Evolutionary conservation across 2,888 invertebrate genomes (phyloP).

Genomic region (Drosophila tripunctata): DNA sequence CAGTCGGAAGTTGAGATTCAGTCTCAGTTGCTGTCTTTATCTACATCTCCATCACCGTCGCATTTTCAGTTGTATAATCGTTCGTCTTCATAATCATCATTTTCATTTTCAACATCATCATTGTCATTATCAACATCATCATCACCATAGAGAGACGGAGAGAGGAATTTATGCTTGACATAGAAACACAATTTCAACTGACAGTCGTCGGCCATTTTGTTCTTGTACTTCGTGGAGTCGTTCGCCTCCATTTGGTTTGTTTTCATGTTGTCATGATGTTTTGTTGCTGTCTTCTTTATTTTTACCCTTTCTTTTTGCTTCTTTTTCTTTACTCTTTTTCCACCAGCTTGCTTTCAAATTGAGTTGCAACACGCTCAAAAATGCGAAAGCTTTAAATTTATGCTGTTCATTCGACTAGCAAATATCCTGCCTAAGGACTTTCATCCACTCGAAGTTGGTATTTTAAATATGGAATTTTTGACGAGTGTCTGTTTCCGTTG

Average conservation of each 20-base stretch:
- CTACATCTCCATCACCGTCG: slow-evolving; percentile 29
- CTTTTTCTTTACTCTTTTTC: neutral
- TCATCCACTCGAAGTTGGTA: neutral
- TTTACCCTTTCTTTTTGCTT: neutral
- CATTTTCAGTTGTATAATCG: slow-evolving; percentile 57
- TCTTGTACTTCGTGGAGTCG: slow-evolving; percentile 24
- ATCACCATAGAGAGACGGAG: neutral
- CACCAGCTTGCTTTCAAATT: slow-evolving; percentile 42
- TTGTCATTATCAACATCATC: slow-evolving; percentile 2
- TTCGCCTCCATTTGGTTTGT: slow-evolving; percentile 44
- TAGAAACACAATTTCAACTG: slow-evolving; percentile 76
- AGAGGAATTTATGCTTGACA: slow-evolving; percentile 76
- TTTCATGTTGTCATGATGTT: slow-evolving; percentile 39
- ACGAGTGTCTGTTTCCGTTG: neutral
- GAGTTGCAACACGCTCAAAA: slow-evolving; percentile 52
- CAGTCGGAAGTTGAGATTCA: neutral
- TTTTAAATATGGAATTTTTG: neutral
- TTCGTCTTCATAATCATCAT: slow-evolving; percentile 53
- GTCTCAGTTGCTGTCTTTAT: neutral
- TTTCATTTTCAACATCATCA: slow-evolving; percentile 4
- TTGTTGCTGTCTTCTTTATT: slow-evolving; percentile 6
- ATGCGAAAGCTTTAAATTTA: slow-evolving; percentile 4
- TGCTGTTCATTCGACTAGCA: slow-evolving; percentile 29
- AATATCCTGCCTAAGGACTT: slow-evolving; percentile 25
- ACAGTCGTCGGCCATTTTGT: slow-evolving; percentile 68